These are phyloP conservation scores for Tribolium castaneum DNA, from an alignment of 1,140 invertebrate genomes.

Conservation along the genomic window DNA sequence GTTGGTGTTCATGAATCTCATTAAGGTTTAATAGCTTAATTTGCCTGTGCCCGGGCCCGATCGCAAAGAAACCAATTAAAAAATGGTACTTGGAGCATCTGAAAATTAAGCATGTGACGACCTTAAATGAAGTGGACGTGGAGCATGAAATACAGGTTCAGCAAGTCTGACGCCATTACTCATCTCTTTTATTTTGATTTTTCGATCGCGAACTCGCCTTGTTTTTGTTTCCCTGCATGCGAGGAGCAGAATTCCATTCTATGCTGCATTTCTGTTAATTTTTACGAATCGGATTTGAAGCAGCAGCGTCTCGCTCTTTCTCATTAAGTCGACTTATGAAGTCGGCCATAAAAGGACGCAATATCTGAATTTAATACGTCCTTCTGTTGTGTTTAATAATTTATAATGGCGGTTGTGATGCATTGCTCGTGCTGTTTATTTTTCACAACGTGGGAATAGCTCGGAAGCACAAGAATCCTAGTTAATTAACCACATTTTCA, in stretches of 20 bases:
- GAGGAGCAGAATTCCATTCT: conserved; percentile 59
- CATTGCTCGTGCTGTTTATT: background rate
- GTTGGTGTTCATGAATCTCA: conserved; percentile 13
- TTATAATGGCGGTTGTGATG: background rate
- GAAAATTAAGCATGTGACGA: conserved; percentile 52
- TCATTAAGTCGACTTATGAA: background rate
- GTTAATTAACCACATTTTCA: conserved; percentile 58
- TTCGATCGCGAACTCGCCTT: conserved; percentile 55
- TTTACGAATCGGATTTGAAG: conserved; percentile 51
- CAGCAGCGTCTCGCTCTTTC: conserved; percentile 19
- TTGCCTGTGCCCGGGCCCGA: background rate
- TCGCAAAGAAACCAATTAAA: conserved; percentile 45
- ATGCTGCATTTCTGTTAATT: conserved; percentile 56
- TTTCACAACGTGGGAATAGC: conserved; percentile 52
- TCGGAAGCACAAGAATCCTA: conserved; percentile 56
- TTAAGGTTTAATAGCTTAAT: conserved; percentile 29
- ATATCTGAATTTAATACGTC: conserved; percentile 6
- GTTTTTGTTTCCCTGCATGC: conserved; percentile 59
- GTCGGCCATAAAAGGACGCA: background rate
- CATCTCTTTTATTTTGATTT: conserved; percentile 64
- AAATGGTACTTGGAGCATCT: conserved; percentile 39
- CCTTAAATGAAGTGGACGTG: conserved; percentile 55
- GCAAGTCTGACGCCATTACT: conserved; percentile 61
- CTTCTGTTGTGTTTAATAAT: background rate
- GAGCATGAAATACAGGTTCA: conserved; percentile 57